Conservation (phyloP, 1,140 invertebrate genomes). For the Cydia amplana region DNA sequence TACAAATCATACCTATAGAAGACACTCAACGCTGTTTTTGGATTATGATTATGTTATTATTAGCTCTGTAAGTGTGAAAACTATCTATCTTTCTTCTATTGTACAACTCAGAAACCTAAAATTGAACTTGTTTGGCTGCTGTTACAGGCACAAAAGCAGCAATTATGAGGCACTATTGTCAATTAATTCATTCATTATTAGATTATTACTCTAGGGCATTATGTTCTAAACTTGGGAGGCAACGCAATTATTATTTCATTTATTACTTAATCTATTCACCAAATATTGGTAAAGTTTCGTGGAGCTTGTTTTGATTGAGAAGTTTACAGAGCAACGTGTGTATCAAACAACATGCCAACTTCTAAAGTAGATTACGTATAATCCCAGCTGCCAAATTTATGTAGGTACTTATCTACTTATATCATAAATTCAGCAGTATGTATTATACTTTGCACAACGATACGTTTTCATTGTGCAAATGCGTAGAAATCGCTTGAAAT, state of each 20-base stretch:
- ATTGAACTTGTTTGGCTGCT: no score
- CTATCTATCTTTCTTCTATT: no score
- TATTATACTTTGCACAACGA: slow-evolving; percentile 22
- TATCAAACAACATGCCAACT: slow-evolving; percentile 11
- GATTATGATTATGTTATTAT: no score
- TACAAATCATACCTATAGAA: no score
- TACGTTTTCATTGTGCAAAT: slow-evolving; percentile 17
- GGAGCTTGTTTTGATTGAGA: neutral
- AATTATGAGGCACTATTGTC: no score
- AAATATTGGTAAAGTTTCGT: neutral
- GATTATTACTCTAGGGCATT: no score
- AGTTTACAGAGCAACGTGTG: slow-evolving; percentile 1
- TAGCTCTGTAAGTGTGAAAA: no score
- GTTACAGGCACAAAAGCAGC: no score
- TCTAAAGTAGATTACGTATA: slow-evolving; percentile 16
- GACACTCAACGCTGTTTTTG: no score
- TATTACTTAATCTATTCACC: neutral
- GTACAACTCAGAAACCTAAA: no score
- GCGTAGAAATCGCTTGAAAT: slow-evolving; percentile 16
- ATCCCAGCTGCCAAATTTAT: slow-evolving; percentile 8
- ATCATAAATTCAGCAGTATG: slow-evolving; percentile 1
- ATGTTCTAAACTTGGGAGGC: no score
- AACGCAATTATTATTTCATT: neutral
- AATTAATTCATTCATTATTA: no score
- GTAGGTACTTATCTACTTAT: neutral